phyloP scores from a whole-genome alignment of 2,888 invertebrate species.

The Cepaea hortensis region DNA sequence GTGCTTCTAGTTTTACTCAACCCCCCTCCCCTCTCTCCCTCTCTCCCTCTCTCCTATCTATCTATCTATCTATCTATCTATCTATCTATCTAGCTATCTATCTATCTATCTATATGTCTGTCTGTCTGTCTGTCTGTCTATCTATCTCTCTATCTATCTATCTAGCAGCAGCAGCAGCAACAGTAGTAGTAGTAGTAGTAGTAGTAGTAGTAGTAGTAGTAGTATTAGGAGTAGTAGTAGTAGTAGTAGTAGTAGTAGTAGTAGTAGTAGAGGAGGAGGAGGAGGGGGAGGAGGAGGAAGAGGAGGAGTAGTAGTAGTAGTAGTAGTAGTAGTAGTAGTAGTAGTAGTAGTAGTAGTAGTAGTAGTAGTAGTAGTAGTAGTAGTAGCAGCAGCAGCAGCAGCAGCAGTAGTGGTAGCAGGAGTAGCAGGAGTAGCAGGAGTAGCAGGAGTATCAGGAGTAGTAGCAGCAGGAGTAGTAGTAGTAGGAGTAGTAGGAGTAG shows the following conservation, averaged over 20 bases:
- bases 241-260: neutral
- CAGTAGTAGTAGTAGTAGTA: neutral
- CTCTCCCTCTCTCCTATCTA: too few relatives aligned
- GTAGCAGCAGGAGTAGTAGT: too few relatives aligned
- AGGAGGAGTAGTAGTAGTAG: slow-evolving; percentile 14
- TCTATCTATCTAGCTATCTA: neutral
- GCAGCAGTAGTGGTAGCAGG: too few relatives aligned
- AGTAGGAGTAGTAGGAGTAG: too few relatives aligned
- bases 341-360: slow-evolving; percentile 4
- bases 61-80: too few relatives aligned
- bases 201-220: neutral
- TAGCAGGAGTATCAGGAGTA: too few relatives aligned
- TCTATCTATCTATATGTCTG: too few relatives aligned
- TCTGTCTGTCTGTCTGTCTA: too few relatives aligned
- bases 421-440: too few relatives aligned
- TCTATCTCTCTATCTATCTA: neutral
- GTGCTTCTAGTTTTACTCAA: too few relatives aligned
- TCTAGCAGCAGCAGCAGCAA: neutral
- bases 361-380: slow-evolving; percentile 14
- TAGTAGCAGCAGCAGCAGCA: neutral
- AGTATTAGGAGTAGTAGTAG: neutral
- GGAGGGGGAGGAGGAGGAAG: neutral
- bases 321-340: slow-evolving; percentile 18
- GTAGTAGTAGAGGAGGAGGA: neutral
- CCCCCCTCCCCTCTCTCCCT: too few relatives aligned